Evolutionary conservation across 2,113 vertebrate genomes (phyloP).

Genomic region (Aegithalos caudatus): DNA sequence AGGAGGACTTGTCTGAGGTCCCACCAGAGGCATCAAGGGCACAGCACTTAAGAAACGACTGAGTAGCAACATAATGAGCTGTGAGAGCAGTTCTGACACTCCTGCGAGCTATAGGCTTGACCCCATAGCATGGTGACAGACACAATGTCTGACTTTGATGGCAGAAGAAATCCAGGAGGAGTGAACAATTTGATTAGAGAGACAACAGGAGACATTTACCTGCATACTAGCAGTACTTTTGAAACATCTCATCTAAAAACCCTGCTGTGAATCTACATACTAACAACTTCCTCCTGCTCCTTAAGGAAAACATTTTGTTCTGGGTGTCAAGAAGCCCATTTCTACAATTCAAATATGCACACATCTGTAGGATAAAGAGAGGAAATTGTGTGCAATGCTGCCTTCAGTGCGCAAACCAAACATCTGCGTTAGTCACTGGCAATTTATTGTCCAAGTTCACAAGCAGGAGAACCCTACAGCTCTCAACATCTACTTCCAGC

Average conservation of each 20-base stretch:
- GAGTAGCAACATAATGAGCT: neutral
- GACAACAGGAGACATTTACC: neutral
- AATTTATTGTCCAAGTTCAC: neutral
- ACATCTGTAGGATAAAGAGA: neutral
- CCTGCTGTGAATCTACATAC: neutral
- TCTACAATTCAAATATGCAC: conserved; percentile 4
- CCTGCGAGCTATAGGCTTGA: neutral
- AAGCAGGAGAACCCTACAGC: neutral
- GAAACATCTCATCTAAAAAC: conserved; percentile 2
- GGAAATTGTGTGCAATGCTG: neutral
- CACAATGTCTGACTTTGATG: neutral
- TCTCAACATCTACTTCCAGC: conserved; percentile 8
- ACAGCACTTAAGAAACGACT: fast-evolving
- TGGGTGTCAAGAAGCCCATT: neutral
- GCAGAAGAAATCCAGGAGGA: conserved; percentile 4
- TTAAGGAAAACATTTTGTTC: conserved; percentile 22
- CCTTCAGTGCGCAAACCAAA: conserved; percentile 8
- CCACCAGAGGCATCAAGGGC: neutral
- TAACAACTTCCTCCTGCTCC: neutral
- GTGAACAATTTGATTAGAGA: neutral
- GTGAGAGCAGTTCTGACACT: neutral
- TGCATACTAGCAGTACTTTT: neutral
- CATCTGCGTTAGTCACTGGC: neutral
- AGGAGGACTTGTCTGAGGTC: neutral
- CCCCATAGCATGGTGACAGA: neutral